Evolutionary conservation across 2,113 vertebrate genomes (phyloP).

Genomic region (Myiagra hebetior): DNA sequence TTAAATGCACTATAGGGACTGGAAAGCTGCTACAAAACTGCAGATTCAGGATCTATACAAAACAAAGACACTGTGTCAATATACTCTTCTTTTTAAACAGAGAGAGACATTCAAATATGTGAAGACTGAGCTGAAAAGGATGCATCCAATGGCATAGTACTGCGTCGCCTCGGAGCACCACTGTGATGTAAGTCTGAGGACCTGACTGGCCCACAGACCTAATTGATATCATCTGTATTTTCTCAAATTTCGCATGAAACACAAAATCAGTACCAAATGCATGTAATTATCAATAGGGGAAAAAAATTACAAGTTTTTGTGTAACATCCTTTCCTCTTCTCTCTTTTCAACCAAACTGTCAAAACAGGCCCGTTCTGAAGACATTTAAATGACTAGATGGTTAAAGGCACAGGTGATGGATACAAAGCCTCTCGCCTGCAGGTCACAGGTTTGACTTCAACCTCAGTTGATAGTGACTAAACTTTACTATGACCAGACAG

Average conservation of each 20-base stretch:
- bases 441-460: background rate
- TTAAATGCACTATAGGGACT: conserved; percentile 66
- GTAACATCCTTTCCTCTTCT: background rate
- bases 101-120: background rate
- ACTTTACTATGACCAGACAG: background rate
- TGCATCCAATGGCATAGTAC: background rate
- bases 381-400: background rate
- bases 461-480: background rate
- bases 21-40: conserved; percentile 53
- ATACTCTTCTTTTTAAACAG: background rate
- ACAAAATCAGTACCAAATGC: background rate
- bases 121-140: background rate
- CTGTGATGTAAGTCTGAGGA: background rate
- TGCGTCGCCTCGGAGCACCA: background rate
- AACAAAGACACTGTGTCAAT: conserved; percentile 46
- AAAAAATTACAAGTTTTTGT: background rate
- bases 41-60: conserved; percentile 55
- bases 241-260: background rate
- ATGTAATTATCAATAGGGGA: background rate
- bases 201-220: background rate
- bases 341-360: background rate
- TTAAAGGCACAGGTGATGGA: background rate
- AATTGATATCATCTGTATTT: background rate
- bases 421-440: background rate
- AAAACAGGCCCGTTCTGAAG: background rate